These are phyloP conservation scores for Metopia argyrocephala DNA, from an alignment of 2,888 invertebrate genomes.

Conservation along the genomic window DNA sequence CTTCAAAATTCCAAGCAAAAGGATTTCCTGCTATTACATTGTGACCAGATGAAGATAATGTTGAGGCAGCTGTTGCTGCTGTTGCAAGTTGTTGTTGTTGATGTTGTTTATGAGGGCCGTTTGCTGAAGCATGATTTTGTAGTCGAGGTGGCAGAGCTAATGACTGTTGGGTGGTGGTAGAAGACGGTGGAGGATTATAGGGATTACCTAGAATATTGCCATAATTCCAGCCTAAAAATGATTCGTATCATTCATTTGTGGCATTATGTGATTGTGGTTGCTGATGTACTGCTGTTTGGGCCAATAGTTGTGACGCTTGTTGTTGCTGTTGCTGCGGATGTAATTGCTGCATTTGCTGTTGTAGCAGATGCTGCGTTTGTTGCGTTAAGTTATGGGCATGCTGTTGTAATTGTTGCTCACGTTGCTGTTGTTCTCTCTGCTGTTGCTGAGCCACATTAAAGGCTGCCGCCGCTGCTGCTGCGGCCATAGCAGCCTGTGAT, in stretches of 20 bases:
- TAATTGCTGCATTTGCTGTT: slow-evolving; percentile 69
- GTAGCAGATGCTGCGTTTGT: slow-evolving; percentile 69
- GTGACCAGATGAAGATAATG: slow-evolving; percentile 57
- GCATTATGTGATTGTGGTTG: slow-evolving; percentile 76
- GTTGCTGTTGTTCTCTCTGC: slow-evolving; percentile 72
- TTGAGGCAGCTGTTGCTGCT: slow-evolving; percentile 57
- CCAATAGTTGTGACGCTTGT: slow-evolving; percentile 69
- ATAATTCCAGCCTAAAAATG: slow-evolving; percentile 78
- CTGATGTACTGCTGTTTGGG: slow-evolving; percentile 73
- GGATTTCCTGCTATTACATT: slow-evolving; percentile 66
- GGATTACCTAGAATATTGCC: slow-evolving; percentile 69
- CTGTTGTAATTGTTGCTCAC: slow-evolving; percentile 69
- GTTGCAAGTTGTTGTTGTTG: slow-evolving; percentile 45
- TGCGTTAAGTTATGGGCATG: slow-evolving; percentile 70
- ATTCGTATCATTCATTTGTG: slow-evolving; percentile 77
- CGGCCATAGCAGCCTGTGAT: slow-evolving; percentile 77
- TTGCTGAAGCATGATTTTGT: slow-evolving; percentile 58
- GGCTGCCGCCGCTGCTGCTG: slow-evolving; percentile 78
- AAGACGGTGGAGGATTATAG: slow-evolving; percentile 57
- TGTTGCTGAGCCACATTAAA: slow-evolving; percentile 74
- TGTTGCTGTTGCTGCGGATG: slow-evolving; percentile 67
- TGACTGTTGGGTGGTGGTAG: slow-evolving; percentile 46
- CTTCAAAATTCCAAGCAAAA: slow-evolving; percentile 59
- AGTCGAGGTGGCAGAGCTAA: slow-evolving; percentile 42
- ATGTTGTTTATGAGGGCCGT: slow-evolving; percentile 59